phyloP scores from a whole-genome alignment of 2,888 invertebrate genomes.

The Petrolisthes cinctipes region DNA sequence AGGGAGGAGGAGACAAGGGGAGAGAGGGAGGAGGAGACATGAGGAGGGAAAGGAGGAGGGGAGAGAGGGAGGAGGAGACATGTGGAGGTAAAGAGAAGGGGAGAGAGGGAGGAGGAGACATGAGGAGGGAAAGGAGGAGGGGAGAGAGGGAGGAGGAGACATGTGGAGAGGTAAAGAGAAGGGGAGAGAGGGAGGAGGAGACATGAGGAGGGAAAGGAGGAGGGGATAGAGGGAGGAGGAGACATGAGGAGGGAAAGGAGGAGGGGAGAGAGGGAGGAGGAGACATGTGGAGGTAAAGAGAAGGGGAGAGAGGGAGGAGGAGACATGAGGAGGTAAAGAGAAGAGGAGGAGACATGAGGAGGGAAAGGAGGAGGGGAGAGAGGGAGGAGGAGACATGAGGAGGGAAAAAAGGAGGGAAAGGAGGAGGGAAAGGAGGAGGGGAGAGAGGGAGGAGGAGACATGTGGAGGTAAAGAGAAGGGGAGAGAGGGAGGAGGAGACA shows the following conservation, averaged over 20 bases:
- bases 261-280: not conserved
- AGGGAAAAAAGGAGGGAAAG: not conserved
- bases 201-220: not conserved
- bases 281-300: not conserved
- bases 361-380: not conserved
- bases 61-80: slow-evolving; percentile 5
- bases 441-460: not conserved
- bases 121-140: too few relatives aligned
- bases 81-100: not conserved
- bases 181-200: not conserved
- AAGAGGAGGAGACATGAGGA: not conserved
- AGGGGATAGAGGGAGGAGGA: not conserved
- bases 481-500: not conserved
- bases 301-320: not conserved
- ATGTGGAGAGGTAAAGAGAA: too few relatives aligned
- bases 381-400: not conserved
- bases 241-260: not conserved
- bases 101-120: not conserved
- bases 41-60: not conserved
- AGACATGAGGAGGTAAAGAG: not conserved
- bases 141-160: too few relatives aligned
- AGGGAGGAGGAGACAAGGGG: not conserved
- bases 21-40: not conserved
- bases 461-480: not conserved
- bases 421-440: not conserved